phyloP scores from a whole-genome alignment of 2,888 invertebrate genomes.

The Dicranocentrus wangi region DNA sequence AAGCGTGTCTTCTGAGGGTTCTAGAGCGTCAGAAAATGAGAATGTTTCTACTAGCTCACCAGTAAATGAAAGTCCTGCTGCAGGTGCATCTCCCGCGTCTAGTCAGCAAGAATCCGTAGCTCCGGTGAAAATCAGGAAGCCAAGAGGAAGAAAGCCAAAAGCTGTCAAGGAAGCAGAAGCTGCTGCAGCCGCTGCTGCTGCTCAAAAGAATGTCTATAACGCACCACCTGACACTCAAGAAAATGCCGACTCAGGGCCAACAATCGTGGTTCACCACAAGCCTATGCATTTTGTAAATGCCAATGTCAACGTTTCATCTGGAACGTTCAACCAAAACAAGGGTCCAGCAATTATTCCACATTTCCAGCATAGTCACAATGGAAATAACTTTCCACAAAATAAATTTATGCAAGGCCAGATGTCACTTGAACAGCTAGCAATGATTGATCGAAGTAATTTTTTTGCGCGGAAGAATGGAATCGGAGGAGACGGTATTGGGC shows the following conservation, averaged over 20 bases:
- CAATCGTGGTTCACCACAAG: conserved; percentile 11
- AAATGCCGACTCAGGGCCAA: neutral
- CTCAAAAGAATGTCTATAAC: neutral
- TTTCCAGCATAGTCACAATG: neutral
- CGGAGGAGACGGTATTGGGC: no score
- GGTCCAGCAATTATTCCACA: neutral
- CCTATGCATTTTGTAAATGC: no score
- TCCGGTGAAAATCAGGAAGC: conserved; percentile 25
- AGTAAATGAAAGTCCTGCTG: neutral
- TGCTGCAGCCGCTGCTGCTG: conserved; percentile 30
- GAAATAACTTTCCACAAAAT: neutral
- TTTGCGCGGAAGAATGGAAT: no score
- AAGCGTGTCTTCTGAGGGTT: neutral
- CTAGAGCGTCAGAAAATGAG: neutral
- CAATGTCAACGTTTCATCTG: no score
- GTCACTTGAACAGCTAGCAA: neutral
- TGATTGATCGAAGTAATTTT: neutral
- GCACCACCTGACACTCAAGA: neutral
- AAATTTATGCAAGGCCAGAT: neutral
- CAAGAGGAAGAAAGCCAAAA: conserved; percentile 35
- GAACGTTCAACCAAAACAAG: neutral
- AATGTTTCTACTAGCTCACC: neutral
- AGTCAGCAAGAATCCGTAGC: neutral
- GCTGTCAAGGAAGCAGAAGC: conserved; percentile 38
- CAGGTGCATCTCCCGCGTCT: neutral